Evolutionary conservation across 2,113 vertebrate genomes (phyloP), one percentile per base, ranked within the genome.

Genomic region (Nibea albiflora): DNA sequence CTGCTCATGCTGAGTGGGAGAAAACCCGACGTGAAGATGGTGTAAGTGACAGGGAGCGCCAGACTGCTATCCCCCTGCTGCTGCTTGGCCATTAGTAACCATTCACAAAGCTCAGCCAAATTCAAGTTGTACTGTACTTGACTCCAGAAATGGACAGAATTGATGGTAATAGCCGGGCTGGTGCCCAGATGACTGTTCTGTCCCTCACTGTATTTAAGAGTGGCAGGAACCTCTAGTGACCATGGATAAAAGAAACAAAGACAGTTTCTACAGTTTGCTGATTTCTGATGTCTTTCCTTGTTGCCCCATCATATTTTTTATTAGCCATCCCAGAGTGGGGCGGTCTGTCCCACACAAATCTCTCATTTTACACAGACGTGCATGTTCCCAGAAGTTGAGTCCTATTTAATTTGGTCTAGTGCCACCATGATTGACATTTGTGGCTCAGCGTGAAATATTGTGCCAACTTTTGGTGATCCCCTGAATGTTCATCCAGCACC

Each of bases 1-100:
- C 84, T 46, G 83, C 80, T 88, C 91, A 86, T 14, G 70, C 89
- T 75, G 86, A 47, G 86, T 6, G 60, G 82, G 75, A 92, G 73
- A 90, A 88, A 88, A 86, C 88, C 88, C 80, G 52, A 85, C 71
- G 42, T 77, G 73, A 65, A 78, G 84, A 77, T 42, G 56, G 85
- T 67, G 42, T 49, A 44, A 87, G 80, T 57, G 85, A 69, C 73
- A 60, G 66, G 28, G 76, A 88, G 78, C 31, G 75, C 78, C 91
- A 89, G 86, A 79, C 87, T 62, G 78, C 83, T 66, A 11, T 66
- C 82, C 56, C 73, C 86, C 85, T 68, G 80, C 85, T 85, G 81
- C 84, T 73, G 76, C 74, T 50, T 12, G 72, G 75, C 82, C 84
- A 64, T 68, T 52, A 62, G 53, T 52, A 84, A 88, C 78, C 84